Conservation (phyloP, 2,113 vertebrate species). For the Pachypanchax playfairii region DNA sequence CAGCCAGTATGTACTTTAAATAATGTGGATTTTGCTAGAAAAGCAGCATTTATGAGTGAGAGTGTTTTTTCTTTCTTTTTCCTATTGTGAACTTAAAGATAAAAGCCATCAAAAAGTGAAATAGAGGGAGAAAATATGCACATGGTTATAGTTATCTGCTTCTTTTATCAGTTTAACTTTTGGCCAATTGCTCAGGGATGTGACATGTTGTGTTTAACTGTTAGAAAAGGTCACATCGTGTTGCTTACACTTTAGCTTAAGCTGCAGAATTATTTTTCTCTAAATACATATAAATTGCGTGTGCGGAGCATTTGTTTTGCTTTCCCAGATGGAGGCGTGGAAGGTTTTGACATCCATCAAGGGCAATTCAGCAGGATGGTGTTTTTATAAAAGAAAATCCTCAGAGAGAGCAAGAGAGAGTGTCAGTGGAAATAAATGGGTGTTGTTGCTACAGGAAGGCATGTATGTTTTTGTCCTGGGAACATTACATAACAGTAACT, state of each 20-base stretch:
- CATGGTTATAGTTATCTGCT: background rate
- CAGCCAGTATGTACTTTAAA: too few relatives aligned
- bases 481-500: slow-evolving; percentile 4
- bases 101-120: background rate
- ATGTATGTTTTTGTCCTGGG: background rate
- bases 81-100: background rate
- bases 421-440: background rate
- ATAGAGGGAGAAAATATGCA: slow-evolving; percentile 6
- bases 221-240: slow-evolving; percentile 16
- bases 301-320: slow-evolving; percentile 14
- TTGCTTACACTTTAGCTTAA: background rate
- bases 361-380: slow-evolving; percentile 11
- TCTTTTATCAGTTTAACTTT: background rate
- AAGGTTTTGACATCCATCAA: slow-evolving; percentile 37
- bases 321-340: slow-evolving; percentile 28
- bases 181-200: background rate
- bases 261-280: background rate
- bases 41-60: too few relatives aligned
- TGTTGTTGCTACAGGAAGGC: background rate
- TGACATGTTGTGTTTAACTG: slow-evolving; percentile 5
- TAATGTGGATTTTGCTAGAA: too few relatives aligned
- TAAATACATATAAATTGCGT: slow-evolving; percentile 14
- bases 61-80: too few relatives aligned
- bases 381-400: slow-evolving; percentile 30
- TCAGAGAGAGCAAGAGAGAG: background rate